These are phyloP conservation scores for Parambassis ranga DNA, from an alignment of 2,797 vertebrate genomes.

Conservation along the genomic window DNA sequence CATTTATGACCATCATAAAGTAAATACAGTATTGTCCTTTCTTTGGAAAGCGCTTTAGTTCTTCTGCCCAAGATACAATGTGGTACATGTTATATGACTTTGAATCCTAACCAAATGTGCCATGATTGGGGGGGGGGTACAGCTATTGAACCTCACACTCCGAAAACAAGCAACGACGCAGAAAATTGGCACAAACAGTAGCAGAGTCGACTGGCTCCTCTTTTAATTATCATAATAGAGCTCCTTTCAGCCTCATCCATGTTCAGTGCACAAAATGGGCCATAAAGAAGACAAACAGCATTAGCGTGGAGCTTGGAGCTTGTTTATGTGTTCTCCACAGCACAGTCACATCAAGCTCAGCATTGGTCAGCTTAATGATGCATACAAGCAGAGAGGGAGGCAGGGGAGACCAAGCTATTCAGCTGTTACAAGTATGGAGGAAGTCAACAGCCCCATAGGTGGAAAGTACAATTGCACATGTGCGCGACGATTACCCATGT, in stretches of 20 bases:
- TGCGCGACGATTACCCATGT: background rate
- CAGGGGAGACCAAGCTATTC: conserved; percentile 16
- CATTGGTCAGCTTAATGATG: conserved; percentile 69
- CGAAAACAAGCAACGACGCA: conserved; percentile 33
- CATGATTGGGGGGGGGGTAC: background rate
- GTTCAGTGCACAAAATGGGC: conserved; percentile 57
- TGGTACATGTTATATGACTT: no score
- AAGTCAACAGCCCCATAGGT: conserved; percentile 19
- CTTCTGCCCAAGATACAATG: background rate
- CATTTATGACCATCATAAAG: conserved; percentile 21
- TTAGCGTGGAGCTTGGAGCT: conserved; percentile 57
- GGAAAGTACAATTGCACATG: conserved; percentile 24
- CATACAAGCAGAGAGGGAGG: conserved; percentile 45
- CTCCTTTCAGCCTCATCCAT: conserved; percentile 47
- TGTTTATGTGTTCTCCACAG: conserved; percentile 52
- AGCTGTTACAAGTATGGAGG: conserved; percentile 27
- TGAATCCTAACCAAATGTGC: background rate
- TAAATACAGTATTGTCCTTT: background rate
- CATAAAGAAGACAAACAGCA: conserved; percentile 68
- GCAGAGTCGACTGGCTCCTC: background rate
- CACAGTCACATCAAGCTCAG: conserved; percentile 45
- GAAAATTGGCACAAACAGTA: conserved; percentile 33
- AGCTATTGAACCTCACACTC: conserved; percentile 17
- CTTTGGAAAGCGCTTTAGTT: background rate
- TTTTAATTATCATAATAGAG: conserved; percentile 51